Evolutionary conservation across 2,797 vertebrate genomes (phyloP), one percentile per base, ranked within the genome.

Genomic region (Sus cebifrons): DNA sequence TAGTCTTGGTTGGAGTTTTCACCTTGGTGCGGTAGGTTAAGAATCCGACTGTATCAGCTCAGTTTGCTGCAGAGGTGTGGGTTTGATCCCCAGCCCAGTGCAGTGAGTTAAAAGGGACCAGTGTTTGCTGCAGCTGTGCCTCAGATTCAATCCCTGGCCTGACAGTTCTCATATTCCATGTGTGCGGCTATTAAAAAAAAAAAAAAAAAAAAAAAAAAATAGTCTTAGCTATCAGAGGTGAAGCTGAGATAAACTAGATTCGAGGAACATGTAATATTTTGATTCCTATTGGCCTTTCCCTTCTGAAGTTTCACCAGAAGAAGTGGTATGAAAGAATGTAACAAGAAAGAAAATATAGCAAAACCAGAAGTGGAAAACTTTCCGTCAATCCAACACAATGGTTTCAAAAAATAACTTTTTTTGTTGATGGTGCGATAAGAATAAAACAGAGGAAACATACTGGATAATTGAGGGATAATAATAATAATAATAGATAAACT

Each of bases 291-390:
- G 15, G 40, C 15, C 44, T 40, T 73, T 49, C 88, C 16, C n/a
- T 60, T 56, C 74, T 79, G 71, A 49, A 89, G 9, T 83, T 83
- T 92, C 70, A 78, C n/a, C 75, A 89, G 40, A 40, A 62, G 58
- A 65, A 20, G 4, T 58, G 32, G 1, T 29, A 60, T 75, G 36
- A 64, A 49, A 62, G 2, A 89, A 36, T 74, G 65, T 75, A 7
- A 17, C 10, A 4, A 64, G 60, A 82, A 71, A 65, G 36, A 83
- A 92, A 73, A 84, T 18, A 52, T 5, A 84, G 12, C 18, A 78
- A 44, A 91, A 23, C 27, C 44, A 74, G 62, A 71, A 16, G 0
- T 36, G 32, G 32, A 84, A 84, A 79, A 25, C 6, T 79, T 44
- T 62, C 11, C 62, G 12, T 75, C 58, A 73, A 32, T 74, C 27